Conservation (phyloP, 1,140 invertebrate species). For the Apocrypta bakeri region DNA sequence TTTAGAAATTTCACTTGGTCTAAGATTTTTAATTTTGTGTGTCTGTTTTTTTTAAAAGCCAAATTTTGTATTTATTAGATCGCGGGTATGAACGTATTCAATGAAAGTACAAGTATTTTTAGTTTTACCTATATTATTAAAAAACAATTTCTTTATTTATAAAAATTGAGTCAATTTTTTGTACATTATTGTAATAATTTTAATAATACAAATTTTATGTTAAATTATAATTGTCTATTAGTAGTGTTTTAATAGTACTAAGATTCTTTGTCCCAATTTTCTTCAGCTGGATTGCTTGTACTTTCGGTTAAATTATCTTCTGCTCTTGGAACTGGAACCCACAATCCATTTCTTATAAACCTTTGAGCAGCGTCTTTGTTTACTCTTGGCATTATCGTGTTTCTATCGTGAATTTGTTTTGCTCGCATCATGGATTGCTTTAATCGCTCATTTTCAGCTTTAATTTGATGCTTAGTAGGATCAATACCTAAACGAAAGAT, state of each 20-base stretch:
- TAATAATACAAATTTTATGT: no score
- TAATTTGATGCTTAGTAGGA: slow-evolving; percentile 66
- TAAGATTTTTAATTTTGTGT: no score
- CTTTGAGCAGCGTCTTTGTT: slow-evolving; percentile 69
- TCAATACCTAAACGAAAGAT: slow-evolving; percentile 61
- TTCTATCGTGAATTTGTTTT: slow-evolving; percentile 70
- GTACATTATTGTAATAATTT: not conserved
- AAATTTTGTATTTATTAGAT: no score
- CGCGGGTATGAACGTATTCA: no score
- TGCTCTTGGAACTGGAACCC: slow-evolving; percentile 56
- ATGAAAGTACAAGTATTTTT: no score
- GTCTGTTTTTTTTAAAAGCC: no score
- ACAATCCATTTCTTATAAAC: slow-evolving; percentile 72
- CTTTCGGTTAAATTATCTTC: slow-evolving; percentile 6
- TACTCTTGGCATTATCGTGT: slow-evolving; percentile 68
- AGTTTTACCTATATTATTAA: no score
- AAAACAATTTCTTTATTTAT: no score
- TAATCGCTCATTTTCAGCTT: slow-evolving; percentile 70
- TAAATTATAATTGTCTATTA: no score
- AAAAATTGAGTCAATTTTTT: not conserved
- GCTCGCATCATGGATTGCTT: slow-evolving; percentile 69
- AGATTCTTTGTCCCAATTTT: slow-evolving; percentile 46
- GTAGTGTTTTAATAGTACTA: not conserved
- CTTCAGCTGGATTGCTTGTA: not conserved
- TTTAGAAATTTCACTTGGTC: slow-evolving; percentile 5